Evolutionary conservation across 2,113 vertebrate genomes (phyloP).

Genomic region (Gallinago jamesoni): DNA sequence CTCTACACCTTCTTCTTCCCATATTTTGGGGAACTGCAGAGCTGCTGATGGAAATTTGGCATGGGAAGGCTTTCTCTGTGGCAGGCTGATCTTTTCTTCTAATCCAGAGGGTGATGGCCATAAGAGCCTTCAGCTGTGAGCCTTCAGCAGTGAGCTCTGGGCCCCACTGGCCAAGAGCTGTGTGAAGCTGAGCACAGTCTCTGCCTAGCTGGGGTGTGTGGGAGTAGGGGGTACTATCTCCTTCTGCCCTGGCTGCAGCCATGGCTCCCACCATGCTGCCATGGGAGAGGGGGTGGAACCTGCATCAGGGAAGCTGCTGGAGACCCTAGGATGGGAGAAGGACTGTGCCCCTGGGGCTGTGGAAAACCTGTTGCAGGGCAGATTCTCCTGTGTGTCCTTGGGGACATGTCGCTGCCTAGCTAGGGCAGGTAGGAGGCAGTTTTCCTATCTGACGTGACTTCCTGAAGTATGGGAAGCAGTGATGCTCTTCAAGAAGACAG

Average conservation of each 20-base stretch:
- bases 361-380: not conserved
- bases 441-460: not conserved
- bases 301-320: not conserved
- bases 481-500: not conserved
- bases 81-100: not conserved
- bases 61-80: not conserved
- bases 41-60: not conserved
- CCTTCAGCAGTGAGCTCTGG: not conserved
- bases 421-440: not conserved
- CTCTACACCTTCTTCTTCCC: not conserved
- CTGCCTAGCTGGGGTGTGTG: rapidly evolving
- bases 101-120: not conserved
- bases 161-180: rapidly evolving
- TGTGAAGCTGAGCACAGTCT: rapidly evolving
- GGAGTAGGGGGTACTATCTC: not conserved
- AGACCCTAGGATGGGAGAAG: not conserved
- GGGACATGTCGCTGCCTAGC: not conserved
- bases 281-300: not conserved
- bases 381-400: not conserved
- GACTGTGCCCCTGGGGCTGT: not conserved
- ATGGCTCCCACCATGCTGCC: not conserved
- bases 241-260: rapidly evolving
- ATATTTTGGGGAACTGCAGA: not conserved
- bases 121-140: not conserved
- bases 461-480: not conserved